These are phyloP conservation scores for Campopleginae sp. DNA, from an alignment of 2,888 invertebrate genomes.

Conservation along the genomic window DNA sequence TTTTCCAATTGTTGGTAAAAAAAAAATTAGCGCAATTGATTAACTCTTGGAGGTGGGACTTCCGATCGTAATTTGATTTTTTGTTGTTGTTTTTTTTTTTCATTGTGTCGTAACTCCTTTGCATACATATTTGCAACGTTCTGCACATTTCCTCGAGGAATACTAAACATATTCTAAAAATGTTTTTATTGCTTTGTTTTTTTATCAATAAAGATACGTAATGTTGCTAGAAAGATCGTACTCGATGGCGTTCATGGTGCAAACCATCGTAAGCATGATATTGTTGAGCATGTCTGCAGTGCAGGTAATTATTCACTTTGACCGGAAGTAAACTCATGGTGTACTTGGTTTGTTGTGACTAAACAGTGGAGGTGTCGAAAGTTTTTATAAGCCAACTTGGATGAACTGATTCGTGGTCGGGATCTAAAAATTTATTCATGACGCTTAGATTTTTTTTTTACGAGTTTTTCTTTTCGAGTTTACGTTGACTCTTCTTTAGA, in stretches of 20 bases:
- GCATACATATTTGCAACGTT: neutral
- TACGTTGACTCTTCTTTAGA: too few species aligned
- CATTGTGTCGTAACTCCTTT: neutral
- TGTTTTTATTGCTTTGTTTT: neutral
- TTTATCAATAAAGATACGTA: constrained; percentile 20
- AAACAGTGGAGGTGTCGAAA: neutral
- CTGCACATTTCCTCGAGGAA: neutral
- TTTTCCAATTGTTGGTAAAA: too few species aligned
- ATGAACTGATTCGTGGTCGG: too few species aligned
- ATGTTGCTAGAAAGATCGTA: constrained; percentile 28
- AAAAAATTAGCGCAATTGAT: too few species aligned
- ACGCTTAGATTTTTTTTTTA: too few species aligned
- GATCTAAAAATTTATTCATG: too few species aligned
- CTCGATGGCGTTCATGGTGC: constrained; percentile 33
- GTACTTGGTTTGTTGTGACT: neutral
- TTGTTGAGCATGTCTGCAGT: constrained; percentile 46
- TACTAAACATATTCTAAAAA: neutral
- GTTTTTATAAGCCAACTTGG: too few species aligned
- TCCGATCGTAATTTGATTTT: too few species aligned
- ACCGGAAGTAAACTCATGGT: neutral
- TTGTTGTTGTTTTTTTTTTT: too few species aligned
- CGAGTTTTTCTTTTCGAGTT: too few species aligned
- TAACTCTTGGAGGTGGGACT: too few species aligned
- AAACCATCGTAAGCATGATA: constrained; percentile 19
- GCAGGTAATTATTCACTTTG: constrained; percentile 27